These are phyloP conservation scores for Operophtera brumata DNA, from an alignment of 2,888 invertebrate species.

Conservation along the genomic window DNA sequence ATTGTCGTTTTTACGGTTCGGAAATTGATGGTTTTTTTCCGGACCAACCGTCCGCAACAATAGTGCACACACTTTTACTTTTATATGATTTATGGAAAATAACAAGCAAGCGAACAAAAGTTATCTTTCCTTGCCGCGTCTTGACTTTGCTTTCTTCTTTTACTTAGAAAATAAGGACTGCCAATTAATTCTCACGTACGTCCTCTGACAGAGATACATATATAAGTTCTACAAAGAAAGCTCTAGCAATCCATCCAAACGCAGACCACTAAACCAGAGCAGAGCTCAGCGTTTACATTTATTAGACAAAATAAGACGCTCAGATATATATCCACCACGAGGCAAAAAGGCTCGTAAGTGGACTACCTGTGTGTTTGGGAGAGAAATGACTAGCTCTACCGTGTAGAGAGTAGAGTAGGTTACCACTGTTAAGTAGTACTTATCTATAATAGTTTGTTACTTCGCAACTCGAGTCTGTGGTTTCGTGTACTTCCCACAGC, in stretches of 20 bases:
- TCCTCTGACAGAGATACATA: neutral
- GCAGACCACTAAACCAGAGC: too few species aligned
- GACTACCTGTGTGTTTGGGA: too few species aligned
- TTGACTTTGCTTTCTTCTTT: slow-evolving; percentile 24
- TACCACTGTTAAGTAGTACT: neutral
- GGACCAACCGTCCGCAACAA: slow-evolving; percentile 57
- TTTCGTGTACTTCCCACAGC: slow-evolving; percentile 30
- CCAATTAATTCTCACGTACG: slow-evolving; percentile 9
- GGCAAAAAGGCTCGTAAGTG: too few species aligned
- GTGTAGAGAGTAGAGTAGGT: too few species aligned
- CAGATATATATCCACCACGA: too few species aligned
- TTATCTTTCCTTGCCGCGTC: slow-evolving; percentile 16
- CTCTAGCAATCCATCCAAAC: too few species aligned
- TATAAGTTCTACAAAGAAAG: neutral
- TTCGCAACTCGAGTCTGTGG: slow-evolving; percentile 6
- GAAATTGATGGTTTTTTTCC: slow-evolving; percentile 70
- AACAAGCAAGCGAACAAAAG: slow-evolving; percentile 19
- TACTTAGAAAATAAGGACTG: slow-evolving; percentile 20
- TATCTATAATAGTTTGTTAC: slow-evolving; percentile 17
- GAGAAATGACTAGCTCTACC: too few species aligned
- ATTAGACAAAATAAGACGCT: too few species aligned
- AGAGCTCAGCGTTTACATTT: too few species aligned
- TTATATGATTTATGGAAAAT: slow-evolving; percentile 28
- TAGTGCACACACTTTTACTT: slow-evolving; percentile 38
- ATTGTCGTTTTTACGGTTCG: slow-evolving; percentile 72